Percentiles rank a stretch among this genome's conserved stretches.
Evolutionary conservation across 1,140 invertebrate genomes (phyloP).

Genomic region (Diprion similis): DNA sequence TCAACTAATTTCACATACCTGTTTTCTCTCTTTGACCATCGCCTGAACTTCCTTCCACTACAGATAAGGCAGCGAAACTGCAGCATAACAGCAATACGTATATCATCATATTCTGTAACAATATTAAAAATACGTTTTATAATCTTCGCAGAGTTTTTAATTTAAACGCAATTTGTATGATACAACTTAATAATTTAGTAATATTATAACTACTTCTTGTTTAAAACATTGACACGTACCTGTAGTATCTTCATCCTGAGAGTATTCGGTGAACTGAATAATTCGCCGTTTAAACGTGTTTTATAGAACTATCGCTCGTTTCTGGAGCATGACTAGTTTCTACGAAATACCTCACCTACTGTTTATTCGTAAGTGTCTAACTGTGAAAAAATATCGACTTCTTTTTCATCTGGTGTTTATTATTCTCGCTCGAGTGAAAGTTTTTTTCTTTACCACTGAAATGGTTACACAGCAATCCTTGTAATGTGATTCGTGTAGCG

Average conservation of each 20-base stretch:
- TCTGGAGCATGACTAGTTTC: slow-evolving; percentile 1
- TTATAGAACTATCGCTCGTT: neutral
- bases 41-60: neutral
- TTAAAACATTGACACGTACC: neutral
- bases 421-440: neutral
- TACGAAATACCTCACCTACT: neutral
- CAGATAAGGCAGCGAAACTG: neutral
- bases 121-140: neutral
- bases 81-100: neutral
- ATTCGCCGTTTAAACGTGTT: neutral
- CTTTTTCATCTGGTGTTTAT: neutral
- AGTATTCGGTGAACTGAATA: neutral
- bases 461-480: neutral
- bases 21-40: neutral
- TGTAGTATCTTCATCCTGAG: neutral
- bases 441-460: neutral
- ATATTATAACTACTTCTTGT: neutral
- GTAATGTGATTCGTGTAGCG: neutral
- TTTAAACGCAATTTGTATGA: no score
- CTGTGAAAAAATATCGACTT: neutral
- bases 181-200: neutral
- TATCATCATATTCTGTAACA: neutral
- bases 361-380: neutral
- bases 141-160: neutral
- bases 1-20: neutral